Base-by-base conservation (phyloP, 2,888 invertebrate species). In the Endotricha flammealis region DNA sequence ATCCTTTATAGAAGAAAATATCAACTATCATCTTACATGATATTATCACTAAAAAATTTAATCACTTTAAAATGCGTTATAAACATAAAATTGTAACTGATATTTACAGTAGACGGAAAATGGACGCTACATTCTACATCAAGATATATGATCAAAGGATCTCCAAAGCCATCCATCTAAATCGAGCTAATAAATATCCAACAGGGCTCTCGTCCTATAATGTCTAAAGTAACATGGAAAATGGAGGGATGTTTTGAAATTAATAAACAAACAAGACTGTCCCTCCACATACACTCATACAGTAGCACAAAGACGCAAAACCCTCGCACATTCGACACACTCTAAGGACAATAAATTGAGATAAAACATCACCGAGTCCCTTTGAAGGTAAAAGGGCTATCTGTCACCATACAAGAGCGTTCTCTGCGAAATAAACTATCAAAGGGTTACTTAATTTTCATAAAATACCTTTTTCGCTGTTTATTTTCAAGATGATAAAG, bases 281-380 rank as follows among this genome's bases (percentile, higher is more conserved):
- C 23, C 9, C 3, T 2, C 4, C n/a, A 25, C 24, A 10, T 10
- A 11, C 8, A 11, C 7, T 22, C 4, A 11, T 12, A 27, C 7
- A 11, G 4, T 4, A 27, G 12, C 12, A 27, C 12, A 27, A 27
- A 8, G 27, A 27, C 2, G 3, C 8, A 10, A 1, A 12, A 22
- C 10, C 9, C 22, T 13, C 14, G 24, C 13, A 12, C 33, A 29
- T 36, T 32, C 43, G 39, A 41, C 47, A 47, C 36, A 37, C 28
- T 38, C 32, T 32, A 37, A 42, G 43, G 43, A 42, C 36, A 36
- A 41, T 40, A 36, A 39, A 39, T 47, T 36, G 42, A 37, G 46
- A 48, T 51, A 51, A 48, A 48, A 46, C 46, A 48, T 42, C 38
- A 29, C 29, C 37, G 32, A 29, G 36, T 24, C 35, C 40, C 42